Percentiles rank a stretch among this genome's conserved stretches.
Evolutionary conservation across 2,888 invertebrate genomes (phyloP).

Genomic region (Lithophane ornitopus): DNA sequence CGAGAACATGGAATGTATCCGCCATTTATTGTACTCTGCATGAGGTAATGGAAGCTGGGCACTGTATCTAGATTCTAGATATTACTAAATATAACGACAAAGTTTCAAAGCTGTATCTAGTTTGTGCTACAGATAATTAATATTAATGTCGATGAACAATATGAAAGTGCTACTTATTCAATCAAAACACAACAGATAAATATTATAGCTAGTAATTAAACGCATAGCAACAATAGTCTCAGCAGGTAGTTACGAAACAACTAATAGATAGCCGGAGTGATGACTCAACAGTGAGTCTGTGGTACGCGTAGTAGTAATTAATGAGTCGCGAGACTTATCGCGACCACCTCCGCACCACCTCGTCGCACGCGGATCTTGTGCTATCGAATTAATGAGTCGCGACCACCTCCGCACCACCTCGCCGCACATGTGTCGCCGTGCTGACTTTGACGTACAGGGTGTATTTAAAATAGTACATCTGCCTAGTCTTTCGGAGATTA

Average conservation of each 20-base stretch:
- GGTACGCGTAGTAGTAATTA: slow-evolving; percentile 37
- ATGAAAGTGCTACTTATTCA: slow-evolving; percentile 17
- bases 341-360: slow-evolving; percentile 21
- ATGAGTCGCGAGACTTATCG: slow-evolving; percentile 27
- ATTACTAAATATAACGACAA: slow-evolving; percentile 4
- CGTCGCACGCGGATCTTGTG: not conserved
- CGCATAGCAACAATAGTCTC: slow-evolving; percentile 33
- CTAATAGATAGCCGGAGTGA: slow-evolving; percentile 8
- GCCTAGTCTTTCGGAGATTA: not conserved
- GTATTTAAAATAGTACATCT: not conserved
- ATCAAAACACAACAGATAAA: slow-evolving; percentile 16
- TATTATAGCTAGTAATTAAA: slow-evolving; percentile 21
- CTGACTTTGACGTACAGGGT: not conserved
- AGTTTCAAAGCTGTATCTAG: not conserved
- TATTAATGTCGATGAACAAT: not conserved
- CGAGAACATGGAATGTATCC: not conserved
- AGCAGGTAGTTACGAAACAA: slow-evolving; percentile 13
- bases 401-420: slow-evolving; percentile 21
- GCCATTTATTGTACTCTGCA: slow-evolving; percentile 1
- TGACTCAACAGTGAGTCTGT: slow-evolving; percentile 7
- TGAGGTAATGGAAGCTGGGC: not conserved
- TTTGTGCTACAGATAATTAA: no score
- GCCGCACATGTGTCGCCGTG: no score
- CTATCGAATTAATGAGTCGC: slow-evolving; percentile 7
- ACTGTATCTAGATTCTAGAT: not conserved